Percentiles rank a stretch among this genome's conserved stretches.
Conservation (phyloP, 1,140 invertebrate species). For the Araneus ventricosus region DNA sequence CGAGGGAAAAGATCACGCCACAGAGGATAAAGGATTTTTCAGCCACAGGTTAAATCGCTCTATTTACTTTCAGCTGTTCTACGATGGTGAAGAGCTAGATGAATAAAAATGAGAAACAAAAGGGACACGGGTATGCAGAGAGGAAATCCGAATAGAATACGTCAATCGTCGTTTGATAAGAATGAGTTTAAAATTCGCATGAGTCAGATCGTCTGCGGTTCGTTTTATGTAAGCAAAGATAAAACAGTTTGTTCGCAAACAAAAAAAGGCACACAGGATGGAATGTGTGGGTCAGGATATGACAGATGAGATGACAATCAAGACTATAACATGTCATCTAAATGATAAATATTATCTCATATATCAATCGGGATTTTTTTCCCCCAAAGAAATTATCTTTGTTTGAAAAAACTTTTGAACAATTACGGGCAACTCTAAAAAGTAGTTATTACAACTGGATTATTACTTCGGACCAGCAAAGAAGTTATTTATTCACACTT, state of each 20-base stretch:
- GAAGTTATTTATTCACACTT: too few species aligned
- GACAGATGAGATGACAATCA: background rate
- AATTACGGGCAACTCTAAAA: background rate
- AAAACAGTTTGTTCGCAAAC: background rate
- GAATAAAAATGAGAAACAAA: background rate
- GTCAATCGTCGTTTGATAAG: constrained; percentile 13
- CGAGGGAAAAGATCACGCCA: background rate
- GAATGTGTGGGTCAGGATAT: background rate
- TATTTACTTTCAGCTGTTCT: background rate
- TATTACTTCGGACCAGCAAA: too few species aligned
- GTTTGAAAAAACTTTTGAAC: background rate
- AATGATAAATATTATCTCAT: background rate
- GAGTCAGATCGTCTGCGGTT: background rate
- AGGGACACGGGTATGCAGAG: background rate
- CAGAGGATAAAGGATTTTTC: background rate
- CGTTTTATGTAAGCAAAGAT: background rate
- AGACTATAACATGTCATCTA: background rate
- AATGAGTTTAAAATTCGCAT: background rate
- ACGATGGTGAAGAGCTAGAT: background rate
- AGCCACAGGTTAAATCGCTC: background rate
- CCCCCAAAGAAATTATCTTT: background rate
- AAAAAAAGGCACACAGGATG: background rate
- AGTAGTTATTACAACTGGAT: background rate
- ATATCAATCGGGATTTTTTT: background rate
- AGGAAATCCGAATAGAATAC: background rate